Conservation (phyloP, 2,888 invertebrate genomes). For the Thumatha senex region DNA sequence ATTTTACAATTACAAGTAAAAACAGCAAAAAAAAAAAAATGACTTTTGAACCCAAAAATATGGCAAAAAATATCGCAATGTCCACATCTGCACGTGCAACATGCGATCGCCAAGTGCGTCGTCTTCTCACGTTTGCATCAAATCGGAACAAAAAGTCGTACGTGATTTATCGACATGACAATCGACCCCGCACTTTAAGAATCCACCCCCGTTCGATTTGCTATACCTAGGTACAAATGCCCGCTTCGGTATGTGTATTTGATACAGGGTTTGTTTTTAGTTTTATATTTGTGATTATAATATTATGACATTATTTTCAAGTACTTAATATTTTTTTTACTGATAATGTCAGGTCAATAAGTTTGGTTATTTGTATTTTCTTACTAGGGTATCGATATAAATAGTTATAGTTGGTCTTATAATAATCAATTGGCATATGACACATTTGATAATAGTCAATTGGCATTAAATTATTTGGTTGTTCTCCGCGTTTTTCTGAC, state of each 20-base stretch:
- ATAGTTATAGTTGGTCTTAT: no score
- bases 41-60: constrained; percentile 30
- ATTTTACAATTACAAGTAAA: constrained; percentile 5
- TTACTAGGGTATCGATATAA: no score
- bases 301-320: no score
- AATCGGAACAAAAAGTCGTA: constrained; percentile 44
- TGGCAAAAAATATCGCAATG: constrained; percentile 36
- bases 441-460: no score
- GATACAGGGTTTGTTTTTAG: constrained; percentile 17
- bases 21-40: constrained; percentile 28
- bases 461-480: no score
- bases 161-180: constrained; percentile 63
- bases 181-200: constrained; percentile 37
- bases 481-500: no score
- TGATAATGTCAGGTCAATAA: no score
- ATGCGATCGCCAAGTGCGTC: constrained; percentile 50
- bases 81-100: constrained; percentile 55
- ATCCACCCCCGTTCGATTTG: constrained; percentile 24
- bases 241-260: constrained; percentile 16
- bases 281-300: no score
- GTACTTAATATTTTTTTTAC: no score
- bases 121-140: constrained; percentile 62
- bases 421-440: no score
- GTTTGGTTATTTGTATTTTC: no score
- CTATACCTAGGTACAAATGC: not conserved